Evolutionary conservation across 2,113 vertebrate genomes (phyloP).

Genomic region (Phoenicopterus ruber): DNA sequence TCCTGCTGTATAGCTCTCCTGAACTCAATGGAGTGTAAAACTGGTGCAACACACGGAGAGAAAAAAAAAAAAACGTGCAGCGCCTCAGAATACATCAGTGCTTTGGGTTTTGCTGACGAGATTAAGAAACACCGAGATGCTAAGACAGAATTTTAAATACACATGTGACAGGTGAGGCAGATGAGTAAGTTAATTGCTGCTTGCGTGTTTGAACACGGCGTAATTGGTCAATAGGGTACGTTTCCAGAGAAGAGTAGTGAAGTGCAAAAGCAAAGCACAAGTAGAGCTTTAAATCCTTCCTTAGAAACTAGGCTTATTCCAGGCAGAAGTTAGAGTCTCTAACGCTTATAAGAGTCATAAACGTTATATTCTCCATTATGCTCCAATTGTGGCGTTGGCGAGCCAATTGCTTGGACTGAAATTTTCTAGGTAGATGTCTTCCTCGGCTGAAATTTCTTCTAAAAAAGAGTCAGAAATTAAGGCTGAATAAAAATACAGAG

Average conservation of each 20-base stretch:
- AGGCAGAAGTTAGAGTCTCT: neutral
- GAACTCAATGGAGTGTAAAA: constrained; percentile 44
- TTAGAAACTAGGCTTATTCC: neutral
- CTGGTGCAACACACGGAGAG: neutral
- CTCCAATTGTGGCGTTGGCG: neutral
- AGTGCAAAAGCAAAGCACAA: neutral
- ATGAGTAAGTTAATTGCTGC: constrained; percentile 41
- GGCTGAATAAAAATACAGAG: neutral
- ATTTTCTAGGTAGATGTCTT: neutral
- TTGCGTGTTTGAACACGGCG: neutral
- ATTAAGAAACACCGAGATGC: neutral
- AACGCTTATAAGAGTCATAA: neutral
- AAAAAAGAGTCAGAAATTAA: neutral
- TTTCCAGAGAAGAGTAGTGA: neutral
- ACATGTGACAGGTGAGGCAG: constrained; percentile 24
- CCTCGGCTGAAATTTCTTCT: neutral
- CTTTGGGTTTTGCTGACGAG: constrained; percentile 19
- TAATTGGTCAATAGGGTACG: constrained; percentile 42
- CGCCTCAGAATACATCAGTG: neutral
- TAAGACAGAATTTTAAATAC: constrained; percentile 36
- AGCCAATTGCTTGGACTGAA: constrained; percentile 21
- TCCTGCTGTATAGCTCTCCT: constrained; percentile 14
- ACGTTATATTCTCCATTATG: neutral
- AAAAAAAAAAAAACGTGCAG: neutral
- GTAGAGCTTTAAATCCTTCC: constrained; percentile 19